Base-by-base conservation (phyloP, 2,113 vertebrate species). In the Cichladusa arquata region DNA sequence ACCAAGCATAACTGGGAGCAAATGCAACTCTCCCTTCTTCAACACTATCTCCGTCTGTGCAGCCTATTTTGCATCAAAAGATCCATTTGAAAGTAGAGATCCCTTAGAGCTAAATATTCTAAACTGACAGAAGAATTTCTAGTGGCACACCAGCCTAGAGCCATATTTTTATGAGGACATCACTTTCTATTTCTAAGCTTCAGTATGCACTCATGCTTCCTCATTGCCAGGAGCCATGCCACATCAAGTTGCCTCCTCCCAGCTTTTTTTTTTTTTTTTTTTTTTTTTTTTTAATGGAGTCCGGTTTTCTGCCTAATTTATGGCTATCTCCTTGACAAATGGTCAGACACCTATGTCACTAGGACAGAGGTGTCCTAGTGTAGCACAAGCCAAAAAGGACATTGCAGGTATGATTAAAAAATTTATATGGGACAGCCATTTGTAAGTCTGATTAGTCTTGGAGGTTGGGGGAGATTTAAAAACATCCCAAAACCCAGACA, bases 121-220 rank as follows among this genome's bases (percentile, higher is more conserved):
- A 97, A 98, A 98, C 97, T 98, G 98, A 98, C 98, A 98, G 98
- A 97, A 98, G 97, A 98, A 98, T 98, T 98, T 98, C 97, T 98
- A 98, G 98, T 98, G 97, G 98, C 98, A 97, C 96, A 97, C 93
- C 97, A 97, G 98, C 98, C 98, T 97, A 69, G 79, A 98, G 98
- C 98, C 96, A 97, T 97, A 98, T 98, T 98, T 98, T 98, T 98
- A 98, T 98, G 98, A 98, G 98, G 98, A 98, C 98, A 98, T 98
- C 98, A 98, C 98, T 98, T 98, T 98, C 98, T 98, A 98, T 98
- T 98, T 98, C 97, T 96, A 97, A 98, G 97, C 97, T 97, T 94
- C 97, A 97, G 97, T 95, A 98, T 97, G 97, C 97, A 97, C 97
- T 97, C 97, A 95, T 97, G 98, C 98, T 98, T 98, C 97, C 97